Base-by-base conservation (phyloP, 1,140 invertebrate species). In the Megalonaias nervosa region DNA sequence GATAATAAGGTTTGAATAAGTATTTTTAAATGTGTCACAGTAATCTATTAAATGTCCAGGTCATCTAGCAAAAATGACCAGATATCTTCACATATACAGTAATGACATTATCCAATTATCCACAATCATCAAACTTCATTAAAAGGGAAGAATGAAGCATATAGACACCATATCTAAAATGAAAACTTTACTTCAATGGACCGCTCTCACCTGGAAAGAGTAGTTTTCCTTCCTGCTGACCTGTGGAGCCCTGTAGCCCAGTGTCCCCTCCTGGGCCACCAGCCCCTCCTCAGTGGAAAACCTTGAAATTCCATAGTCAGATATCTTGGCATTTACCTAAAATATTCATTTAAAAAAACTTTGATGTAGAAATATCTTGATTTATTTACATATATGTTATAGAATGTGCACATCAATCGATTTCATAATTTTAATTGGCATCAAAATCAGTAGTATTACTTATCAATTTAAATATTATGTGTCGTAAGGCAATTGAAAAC, bases 281-380 rank as follows among this genome's bases (percentile, higher is more conserved):
- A 89, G 77, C 14, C 88, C 88, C 76, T 86, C 85, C 13, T 84
- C 78, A n/a, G 86, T 83, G 12, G 85, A 84, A 71, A 89, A 85
- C 72, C 87, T 80, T 0, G 89, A 85, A 67, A 90, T 90, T 1
- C 89, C 89, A 80, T 90, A 90, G 71, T 90, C 89, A 2, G 89
- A 84, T 38, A 90, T 86, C 82, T 90, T 90, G 13, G 85, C 89
- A 81, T 89, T 90, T 55, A 90, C 82, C 89, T 90, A 74, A 12
- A 83, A 67, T 31, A 55, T 73, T 61, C 19, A 48, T 19, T 70
- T 60, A 67, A 48, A 76, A 68, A 31, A 38, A 5, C 4, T 6
- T 38, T 38, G 2, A 38, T 38, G 38, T 5, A 38, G 38, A 38
- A 38, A 38, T 38, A 38, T 38, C 38, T 38, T 38, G 38, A 38